A percentile compares a stretch with the other conserved stretches of the same genome.
Conservation (phyloP, 2,797 vertebrate genomes). For the Chelonia mydas region DNA sequence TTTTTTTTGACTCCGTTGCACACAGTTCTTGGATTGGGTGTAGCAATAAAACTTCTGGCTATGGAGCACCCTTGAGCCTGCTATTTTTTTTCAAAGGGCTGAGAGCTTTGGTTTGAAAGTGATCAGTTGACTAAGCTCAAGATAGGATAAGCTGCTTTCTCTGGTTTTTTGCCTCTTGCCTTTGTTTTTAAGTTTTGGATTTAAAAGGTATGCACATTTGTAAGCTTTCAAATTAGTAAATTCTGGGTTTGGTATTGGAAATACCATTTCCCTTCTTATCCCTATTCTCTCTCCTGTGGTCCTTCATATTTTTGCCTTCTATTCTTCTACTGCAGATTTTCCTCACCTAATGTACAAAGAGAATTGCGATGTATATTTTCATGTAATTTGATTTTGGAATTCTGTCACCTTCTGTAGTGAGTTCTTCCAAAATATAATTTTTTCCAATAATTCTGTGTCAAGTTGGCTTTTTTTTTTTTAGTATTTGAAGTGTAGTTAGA, state of each 20-base stretch:
- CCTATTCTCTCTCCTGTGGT: slow-evolving; percentile 70
- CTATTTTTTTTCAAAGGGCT: slow-evolving; percentile 66
- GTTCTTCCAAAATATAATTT: slow-evolving; percentile 98
- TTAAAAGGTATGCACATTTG: slow-evolving; percentile 90
- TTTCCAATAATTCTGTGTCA: slow-evolving; percentile 90
- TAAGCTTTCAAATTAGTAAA: slow-evolving; percentile 82
- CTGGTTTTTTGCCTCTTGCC: slow-evolving; percentile 71
- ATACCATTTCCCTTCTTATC: slow-evolving; percentile 59
- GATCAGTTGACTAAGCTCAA: slow-evolving; percentile 68
- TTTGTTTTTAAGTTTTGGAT: slow-evolving; percentile 84
- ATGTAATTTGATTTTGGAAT: slow-evolving; percentile 96
- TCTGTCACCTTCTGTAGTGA: slow-evolving; percentile 97
- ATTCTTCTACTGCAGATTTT: slow-evolving; percentile 83
- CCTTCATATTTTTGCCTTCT: slow-evolving; percentile 79
- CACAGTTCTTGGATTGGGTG: slow-evolving; percentile 76
- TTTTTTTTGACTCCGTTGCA: slow-evolving; percentile 43
- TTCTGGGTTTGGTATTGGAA: slow-evolving; percentile 84
- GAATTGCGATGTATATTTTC: slow-evolving; percentile 99
- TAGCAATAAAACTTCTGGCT: slow-evolving; percentile 81
- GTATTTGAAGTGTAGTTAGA: slow-evolving; percentile 66
- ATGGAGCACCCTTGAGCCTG: slow-evolving; percentile 76
- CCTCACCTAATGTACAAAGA: slow-evolving; percentile 97
- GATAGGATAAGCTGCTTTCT: slow-evolving; percentile 71
- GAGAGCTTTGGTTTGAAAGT: slow-evolving; percentile 70
- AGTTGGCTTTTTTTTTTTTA: slow-evolving; percentile 80